phyloP scores from a whole-genome alignment of 2,113 vertebrate species.

The Menura novaehollandiae region DNA sequence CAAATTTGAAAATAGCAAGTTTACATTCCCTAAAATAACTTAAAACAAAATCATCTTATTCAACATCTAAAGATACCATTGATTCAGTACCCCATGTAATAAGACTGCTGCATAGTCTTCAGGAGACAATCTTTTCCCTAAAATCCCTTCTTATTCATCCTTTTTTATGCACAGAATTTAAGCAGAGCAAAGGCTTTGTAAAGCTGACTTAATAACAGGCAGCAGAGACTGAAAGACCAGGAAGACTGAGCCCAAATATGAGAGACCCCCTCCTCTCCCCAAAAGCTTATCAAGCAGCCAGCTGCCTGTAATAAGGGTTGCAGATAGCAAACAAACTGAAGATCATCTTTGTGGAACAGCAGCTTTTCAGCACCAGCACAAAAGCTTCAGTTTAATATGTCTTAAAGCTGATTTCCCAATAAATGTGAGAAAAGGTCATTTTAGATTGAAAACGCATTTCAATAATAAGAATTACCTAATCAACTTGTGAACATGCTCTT shows the following conservation, averaged over 20 bases:
- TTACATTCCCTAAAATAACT: not conserved
- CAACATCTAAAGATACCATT: not conserved
- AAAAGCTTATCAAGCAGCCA: not conserved
- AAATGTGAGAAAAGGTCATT: constrained; percentile 66
- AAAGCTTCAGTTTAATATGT: constrained; percentile 43
- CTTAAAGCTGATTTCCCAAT: constrained; percentile 45
- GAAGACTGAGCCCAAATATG: not conserved
- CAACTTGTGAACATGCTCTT: constrained; percentile 8
- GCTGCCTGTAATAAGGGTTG: not conserved
- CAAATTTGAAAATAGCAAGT: not conserved
- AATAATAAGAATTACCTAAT: constrained; percentile 62
- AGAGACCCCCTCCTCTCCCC: not conserved
- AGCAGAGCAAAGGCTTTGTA: not conserved
- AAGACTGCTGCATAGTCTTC: not conserved
- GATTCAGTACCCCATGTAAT: not conserved
- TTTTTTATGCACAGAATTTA: constrained; percentile 5
- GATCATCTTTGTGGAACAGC: not conserved
- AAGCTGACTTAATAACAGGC: not conserved
- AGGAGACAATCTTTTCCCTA: not conserved
- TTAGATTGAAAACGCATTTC: constrained; percentile 65
- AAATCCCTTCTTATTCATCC: not conserved
- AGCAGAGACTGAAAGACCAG: not conserved
- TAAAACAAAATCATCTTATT: not conserved
- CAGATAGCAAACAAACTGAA: constrained; percentile 39
- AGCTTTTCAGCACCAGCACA: constrained; percentile 8